Conservation (phyloP, 2,113 vertebrate genomes). For the Prinia subflava region DNA sequence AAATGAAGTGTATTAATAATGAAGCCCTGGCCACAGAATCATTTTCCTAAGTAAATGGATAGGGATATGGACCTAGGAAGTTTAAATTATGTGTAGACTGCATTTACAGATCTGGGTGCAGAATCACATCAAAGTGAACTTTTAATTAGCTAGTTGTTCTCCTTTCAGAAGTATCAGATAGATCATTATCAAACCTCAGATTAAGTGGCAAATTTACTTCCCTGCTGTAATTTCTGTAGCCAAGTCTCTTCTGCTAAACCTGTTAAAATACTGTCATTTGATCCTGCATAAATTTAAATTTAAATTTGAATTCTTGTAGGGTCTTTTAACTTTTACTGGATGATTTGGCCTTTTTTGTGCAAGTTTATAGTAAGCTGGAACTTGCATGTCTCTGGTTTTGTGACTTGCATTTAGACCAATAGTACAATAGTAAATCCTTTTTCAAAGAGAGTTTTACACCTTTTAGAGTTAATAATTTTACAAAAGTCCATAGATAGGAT, state of each 20-base stretch:
- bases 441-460: neutral
- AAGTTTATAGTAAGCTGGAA: neutral
- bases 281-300: neutral
- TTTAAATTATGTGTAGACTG: neutral
- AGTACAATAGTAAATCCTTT: neutral
- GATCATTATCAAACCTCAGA: neutral
- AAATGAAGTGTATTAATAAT: neutral
- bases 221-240: neutral
- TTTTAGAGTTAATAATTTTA: neutral
- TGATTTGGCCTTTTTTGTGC: neutral
- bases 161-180: neutral
- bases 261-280: neutral
- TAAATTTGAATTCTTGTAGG: neutral
- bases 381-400: neutral
- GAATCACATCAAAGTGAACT: neutral
- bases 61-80: neutral
- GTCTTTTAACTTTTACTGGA: neutral
- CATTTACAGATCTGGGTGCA: accelerated
- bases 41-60: neutral
- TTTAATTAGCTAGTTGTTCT: neutral
- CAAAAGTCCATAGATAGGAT: neutral
- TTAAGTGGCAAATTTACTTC: neutral
- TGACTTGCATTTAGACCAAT: neutral
- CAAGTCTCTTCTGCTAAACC: neutral
- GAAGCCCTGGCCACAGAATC: neutral